Evolutionary conservation across 1,140 invertebrate species (phyloP).

Genomic region (Calephelis virginiensis): DNA sequence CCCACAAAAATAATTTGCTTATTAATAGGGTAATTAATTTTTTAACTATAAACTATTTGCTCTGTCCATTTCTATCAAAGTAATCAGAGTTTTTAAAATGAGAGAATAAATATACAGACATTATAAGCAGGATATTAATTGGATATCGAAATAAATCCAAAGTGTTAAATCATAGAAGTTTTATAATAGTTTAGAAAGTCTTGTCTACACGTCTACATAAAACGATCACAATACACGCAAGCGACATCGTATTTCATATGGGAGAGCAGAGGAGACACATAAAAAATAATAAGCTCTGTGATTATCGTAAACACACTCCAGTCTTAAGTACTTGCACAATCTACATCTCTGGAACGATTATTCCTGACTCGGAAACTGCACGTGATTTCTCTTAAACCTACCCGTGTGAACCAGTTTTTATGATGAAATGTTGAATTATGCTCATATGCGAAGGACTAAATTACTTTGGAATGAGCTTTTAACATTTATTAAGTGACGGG

Average conservation of each 20-base stretch:
- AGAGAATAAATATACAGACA: not conserved
- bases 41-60: too few relatives aligned
- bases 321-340: slow-evolving; percentile 40
- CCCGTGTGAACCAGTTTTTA: slow-evolving; percentile 34
- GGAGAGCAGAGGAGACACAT: slow-evolving; percentile 46
- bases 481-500: too few relatives aligned
- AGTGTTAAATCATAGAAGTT: slow-evolving; percentile 3
- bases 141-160: not conserved
- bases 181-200: slow-evolving; percentile 12
- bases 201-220: slow-evolving; percentile 12
- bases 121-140: not conserved
- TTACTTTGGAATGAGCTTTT: too few relatives aligned
- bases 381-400: slow-evolving; percentile 50
- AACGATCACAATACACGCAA: slow-evolving; percentile 23
- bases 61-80: too few relatives aligned
- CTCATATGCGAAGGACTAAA: slow-evolving; percentile 1
- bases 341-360: slow-evolving; percentile 54
- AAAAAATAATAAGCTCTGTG: slow-evolving; percentile 68
- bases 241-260: slow-evolving; percentile 30
- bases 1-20: too few relatives aligned
- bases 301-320: slow-evolving; percentile 49
- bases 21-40: too few relatives aligned
- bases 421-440: slow-evolving; percentile 29
- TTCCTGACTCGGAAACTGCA: slow-evolving; percentile 33
- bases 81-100: not conserved